A percentile compares a stretch with the other conserved stretches of the same genome.
Evolutionary conservation across 2,113 vertebrate genomes (phyloP).

Genomic region (Panthera uncia): DNA sequence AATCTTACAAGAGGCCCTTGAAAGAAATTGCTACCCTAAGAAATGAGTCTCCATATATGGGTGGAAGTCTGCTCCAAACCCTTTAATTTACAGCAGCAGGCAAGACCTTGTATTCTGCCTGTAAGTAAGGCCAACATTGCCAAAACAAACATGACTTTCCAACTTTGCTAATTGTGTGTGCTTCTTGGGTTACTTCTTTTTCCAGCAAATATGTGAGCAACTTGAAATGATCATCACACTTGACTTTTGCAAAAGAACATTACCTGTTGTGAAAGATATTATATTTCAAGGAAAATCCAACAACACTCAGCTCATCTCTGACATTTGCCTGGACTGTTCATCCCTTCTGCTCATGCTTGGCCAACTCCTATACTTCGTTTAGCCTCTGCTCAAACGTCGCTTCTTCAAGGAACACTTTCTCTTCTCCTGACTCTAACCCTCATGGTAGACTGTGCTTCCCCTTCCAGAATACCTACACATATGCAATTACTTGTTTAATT

Average conservation of each 20-base stretch:
- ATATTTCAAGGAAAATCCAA: not conserved
- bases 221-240: not conserved
- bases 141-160: not conserved
- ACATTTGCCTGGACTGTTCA: not conserved
- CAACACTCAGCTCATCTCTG: not conserved
- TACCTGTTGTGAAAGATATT: not conserved
- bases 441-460: not conserved
- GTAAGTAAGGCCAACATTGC: not conserved
- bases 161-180: not conserved
- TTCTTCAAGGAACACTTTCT: not conserved
- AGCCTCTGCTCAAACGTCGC: not conserved
- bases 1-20: not conserved
- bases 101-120: not conserved
- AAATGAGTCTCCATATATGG: not conserved
- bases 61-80: not conserved
- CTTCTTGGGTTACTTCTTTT: not conserved
- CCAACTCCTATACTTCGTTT: not conserved
- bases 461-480: not conserved
- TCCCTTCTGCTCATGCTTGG: not conserved
- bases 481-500: not conserved
- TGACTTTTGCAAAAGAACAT: not conserved
- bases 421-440: not conserved
- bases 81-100: slow-evolving; percentile 4
- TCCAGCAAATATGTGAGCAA: not conserved
- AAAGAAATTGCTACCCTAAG: slow-evolving; percentile 3